Base-by-base conservation (phyloP, 2,888 invertebrate species). In the Sesia apiformis region DNA sequence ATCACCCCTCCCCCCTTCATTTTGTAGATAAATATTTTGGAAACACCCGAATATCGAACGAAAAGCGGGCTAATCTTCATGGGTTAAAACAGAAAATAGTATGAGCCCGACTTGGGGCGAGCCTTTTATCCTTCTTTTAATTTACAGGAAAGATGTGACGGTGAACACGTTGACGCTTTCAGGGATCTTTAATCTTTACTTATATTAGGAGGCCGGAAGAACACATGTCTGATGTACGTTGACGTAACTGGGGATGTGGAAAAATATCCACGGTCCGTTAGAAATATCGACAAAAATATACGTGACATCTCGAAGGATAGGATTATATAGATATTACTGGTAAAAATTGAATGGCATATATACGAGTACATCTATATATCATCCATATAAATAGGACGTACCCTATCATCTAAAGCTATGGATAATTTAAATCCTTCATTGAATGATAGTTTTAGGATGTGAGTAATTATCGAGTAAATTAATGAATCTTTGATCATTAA, bases 141-240 rank as follows among this genome's bases (percentile, higher is more conserved):
- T 78, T 76, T 76, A 72, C 74, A 72, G 74, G 66, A 65, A 70
- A 69, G 70, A 74, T 72, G 66, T 73, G 67, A 70, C 63, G 65
- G 62, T 62, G 71, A 66, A 67, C 63, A 67, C 69, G 72, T 73
- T 72, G 69, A 68, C 70, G 66, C 66, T 72, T 73, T 70, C 64
- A 66, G 70, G 65, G 67, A 69, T 67, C 67, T 72, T 75, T 76
- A 73, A 77, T 76, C 75, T 74, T 68, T 67, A 67, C 66, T 69
- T 70, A 67, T 72, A 73, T 75, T 65, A 62, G 62, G 66, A 65
- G 64, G 62, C 63, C 62, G 62, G 64, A 63, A 46, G 7, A 38
- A 39, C 23, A 39, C 40, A 39, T 38, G 40, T 42, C 40, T 40
- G 38, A 42, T 42, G 42, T 41, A 51, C 51, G 39, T 50, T 50